Base-by-base conservation (phyloP, 2,797 vertebrate genomes). In the Sphenodon punctatus region DNA sequence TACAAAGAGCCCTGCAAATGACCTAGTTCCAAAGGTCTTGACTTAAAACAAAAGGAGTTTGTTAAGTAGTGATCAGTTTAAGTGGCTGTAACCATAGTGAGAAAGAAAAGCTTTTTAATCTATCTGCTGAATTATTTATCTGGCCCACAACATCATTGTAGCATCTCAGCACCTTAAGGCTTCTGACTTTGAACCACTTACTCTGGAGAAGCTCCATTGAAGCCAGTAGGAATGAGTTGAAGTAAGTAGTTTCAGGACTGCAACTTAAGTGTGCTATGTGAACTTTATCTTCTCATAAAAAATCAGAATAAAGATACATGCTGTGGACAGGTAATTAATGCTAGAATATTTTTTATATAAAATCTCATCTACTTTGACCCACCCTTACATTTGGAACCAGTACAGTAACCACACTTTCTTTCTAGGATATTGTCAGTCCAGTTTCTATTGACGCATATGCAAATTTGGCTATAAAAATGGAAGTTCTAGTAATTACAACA, bases 81-180 rank as follows among this genome's bases (percentile, higher is more conserved):
- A 56, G 9, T 11, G 19, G 22, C 56, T 13, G 10, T 11, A 17
- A 56, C 4, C 6, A 34, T 17, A 56, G 4, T 56, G 22, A 6
- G 30, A 7, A n/a, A 27, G 51, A 49, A 5, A 48, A 46, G n/a
- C 55, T 34, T 11, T 23, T 12, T 22, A 58, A 23, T 6, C 15
- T 36, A 51, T 75, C 43, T 66, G n/a, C 75, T 71, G 72, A 83
- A 81, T 83, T 88, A 70, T 85, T 82, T 86, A 53, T 75, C 67
- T 41, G 23, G 45, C 6, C n/a, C n/a, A n/a, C 64, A 76, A 45
- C 82, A 75, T 43, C 30, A 58, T 64, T 15, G 7, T 77, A 72
- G 79, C 77, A 83, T 61, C 65, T 67, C 43, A 67, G 7, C 43
- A 69, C 53, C 87, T 73, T 14, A 78, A 19, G 67, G 13, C n/a